A percentile compares a stretch with the other conserved stretches of the same genome.
Evolutionary conservation across 2,113 vertebrate genomes (phyloP).

Genomic region (Cebus imitator): DNA sequence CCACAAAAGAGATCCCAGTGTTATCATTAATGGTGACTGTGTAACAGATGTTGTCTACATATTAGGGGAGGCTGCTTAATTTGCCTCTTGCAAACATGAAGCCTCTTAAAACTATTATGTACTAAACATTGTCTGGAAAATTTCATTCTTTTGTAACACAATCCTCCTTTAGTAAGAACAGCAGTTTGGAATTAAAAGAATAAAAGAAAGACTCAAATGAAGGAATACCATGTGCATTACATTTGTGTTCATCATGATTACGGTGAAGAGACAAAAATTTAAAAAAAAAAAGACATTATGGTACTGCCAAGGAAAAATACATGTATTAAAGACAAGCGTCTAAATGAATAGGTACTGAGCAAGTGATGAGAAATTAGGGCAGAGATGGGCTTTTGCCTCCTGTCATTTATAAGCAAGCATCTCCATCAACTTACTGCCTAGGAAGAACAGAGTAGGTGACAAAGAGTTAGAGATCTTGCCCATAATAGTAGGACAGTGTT

Average conservation of each 20-base stretch:
- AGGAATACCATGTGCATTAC: slow-evolving; percentile 44
- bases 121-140: slow-evolving; percentile 45
- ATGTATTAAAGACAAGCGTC: slow-evolving; percentile 62
- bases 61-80: slow-evolving; percentile 65
- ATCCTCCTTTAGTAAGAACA: slow-evolving; percentile 50
- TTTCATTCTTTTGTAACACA: slow-evolving; percentile 41
- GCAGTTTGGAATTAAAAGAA: slow-evolving; percentile 50
- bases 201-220: slow-evolving; percentile 58
- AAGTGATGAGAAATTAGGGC: slow-evolving; percentile 1
- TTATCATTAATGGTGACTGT: slow-evolving; percentile 52
- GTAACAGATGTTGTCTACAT: slow-evolving; percentile 73
- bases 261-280: not conserved
- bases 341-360: slow-evolving; percentile 48
- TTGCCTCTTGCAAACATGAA: slow-evolving; percentile 65
- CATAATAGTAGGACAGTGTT: slow-evolving; percentile 42
- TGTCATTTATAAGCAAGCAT: not conserved
- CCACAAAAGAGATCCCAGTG: slow-evolving; percentile 44
- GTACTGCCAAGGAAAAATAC: slow-evolving; percentile 34
- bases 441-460: not conserved
- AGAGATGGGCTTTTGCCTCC: not conserved
- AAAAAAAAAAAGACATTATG: not conserved
- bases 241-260: slow-evolving; percentile 12
- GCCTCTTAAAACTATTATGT: slow-evolving; percentile 70
- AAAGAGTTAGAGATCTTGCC: slow-evolving; percentile 49
- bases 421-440: slow-evolving; percentile 2